Base-by-base conservation (phyloP, 2,888 invertebrate genomes). In the Oligia fasciuncula region DNA sequence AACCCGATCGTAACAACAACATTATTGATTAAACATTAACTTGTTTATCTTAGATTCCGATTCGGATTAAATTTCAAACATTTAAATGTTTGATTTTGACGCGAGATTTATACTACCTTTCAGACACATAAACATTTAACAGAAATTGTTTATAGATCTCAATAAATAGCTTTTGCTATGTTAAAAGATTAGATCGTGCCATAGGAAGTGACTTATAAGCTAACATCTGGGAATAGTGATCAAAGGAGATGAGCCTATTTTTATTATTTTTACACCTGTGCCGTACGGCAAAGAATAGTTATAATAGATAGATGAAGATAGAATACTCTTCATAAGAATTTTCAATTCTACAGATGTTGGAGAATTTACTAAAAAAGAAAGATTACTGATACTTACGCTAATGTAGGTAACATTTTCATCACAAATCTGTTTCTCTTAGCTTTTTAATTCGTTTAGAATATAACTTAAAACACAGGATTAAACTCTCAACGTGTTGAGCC, bases 91-190 rank as follows among this genome's bases (percentile, higher is more conserved):
- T 60, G 66, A 80, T 76, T 70, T 85, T 83, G 79, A 83, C 57
- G 76, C 35, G 73, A 80, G 73, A 85, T 85, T 82, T 79, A 85
- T 70, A 68, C 66, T 76, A 77, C 69, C 67, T 67, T 43, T 49
- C 49, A 68, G 63, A 73, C 29, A 29, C 14, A 71, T 83, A 87
- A 88, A 87, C 83, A 83, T 74, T n/a, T 66, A 78, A 43, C 62
- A 65, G 19, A 76, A 75, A 71, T 72, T 76, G 70, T 79, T 74
- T 77, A 81, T 57, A 75, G 73, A 77, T 71, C 60, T 66, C 60
- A 85, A 83, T 83, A 85, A 83, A 83, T 76, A 68, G n/a, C 40
- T 68, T 54, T 23, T 63, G 76, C 72, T 79, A 57, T 74, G 43
- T 70, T 23, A 69, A 81, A 87, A 73, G 63, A 72, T 73, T 73